A percentile compares a stretch with the other conserved stretches of the same genome.
These are phyloP conservation scores for Cardiocondyla obscurior DNA, from an alignment of 1,140 invertebrate species.

Conservation along the genomic window DNA sequence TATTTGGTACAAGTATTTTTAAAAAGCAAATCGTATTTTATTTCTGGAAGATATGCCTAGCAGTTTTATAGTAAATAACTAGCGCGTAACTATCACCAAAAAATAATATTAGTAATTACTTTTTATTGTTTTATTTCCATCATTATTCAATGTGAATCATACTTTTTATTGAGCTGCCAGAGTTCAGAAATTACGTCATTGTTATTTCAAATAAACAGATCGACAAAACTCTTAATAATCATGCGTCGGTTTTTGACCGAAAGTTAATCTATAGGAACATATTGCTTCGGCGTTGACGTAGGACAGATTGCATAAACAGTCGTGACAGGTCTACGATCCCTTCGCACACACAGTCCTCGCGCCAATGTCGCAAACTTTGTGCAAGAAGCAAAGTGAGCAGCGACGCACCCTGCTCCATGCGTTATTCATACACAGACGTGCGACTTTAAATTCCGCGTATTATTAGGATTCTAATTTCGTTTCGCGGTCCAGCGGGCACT, in stretches of 20 bases:
- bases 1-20: not conserved
- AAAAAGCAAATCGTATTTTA: not conserved
- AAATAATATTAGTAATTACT: not conserved
- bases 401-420: constrained; percentile 8
- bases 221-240: not conserved
- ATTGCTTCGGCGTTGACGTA: constrained; percentile 15
- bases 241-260: not conserved
- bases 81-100: not conserved
- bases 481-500: constrained; percentile 73
- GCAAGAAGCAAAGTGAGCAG: constrained; percentile 45
- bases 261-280: constrained; percentile 34
- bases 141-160: not conserved
- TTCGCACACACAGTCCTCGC: constrained; percentile 2
- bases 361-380: constrained; percentile 2
- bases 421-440: constrained; percentile 62
- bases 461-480: constrained; percentile 76
- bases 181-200: not conserved
- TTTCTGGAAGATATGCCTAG: not conserved
- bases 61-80: not conserved
- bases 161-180: too few relatives aligned
- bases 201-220: not conserved
- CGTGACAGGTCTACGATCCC: constrained; percentile 21
- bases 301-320: constrained; percentile 38
- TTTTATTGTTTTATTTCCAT: not conserved
- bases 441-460: constrained; percentile 73